Evolutionary conservation across 2,888 invertebrate genomes (phyloP).

Genomic region (Mythimna vitellina): DNA sequence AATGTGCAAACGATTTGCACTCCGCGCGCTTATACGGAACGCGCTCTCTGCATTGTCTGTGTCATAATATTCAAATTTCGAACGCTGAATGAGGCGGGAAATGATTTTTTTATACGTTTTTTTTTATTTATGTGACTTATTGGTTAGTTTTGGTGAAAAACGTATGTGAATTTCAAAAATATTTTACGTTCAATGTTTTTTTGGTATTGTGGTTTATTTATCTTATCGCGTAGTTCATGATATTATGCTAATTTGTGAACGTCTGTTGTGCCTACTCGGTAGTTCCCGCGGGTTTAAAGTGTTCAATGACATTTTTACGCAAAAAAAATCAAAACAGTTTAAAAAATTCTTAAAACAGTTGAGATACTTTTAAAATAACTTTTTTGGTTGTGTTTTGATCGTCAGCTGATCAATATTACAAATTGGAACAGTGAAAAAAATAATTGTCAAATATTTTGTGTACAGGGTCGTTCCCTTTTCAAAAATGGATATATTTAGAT

Average conservation of each 20-base stretch:
- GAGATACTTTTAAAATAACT: not conserved
- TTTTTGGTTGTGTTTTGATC: not conserved
- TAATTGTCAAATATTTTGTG: not conserved
- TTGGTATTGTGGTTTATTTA: conserved; percentile 46
- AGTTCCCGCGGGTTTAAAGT: conserved; percentile 23
- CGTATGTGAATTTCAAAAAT: not conserved
- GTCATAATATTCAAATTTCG: conserved; percentile 50
- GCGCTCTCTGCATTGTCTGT: conserved; percentile 48
- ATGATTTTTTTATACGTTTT: conserved; percentile 4
- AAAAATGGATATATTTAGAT: conserved; percentile 27
- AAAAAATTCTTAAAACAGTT: not conserved
- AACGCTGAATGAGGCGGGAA: conserved; percentile 62
- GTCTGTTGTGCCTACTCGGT: conserved; percentile 5
- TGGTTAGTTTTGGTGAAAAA: not conserved
- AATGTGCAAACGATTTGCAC: conserved; percentile 64
- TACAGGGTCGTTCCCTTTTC: not conserved
- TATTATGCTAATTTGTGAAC: not conserved
- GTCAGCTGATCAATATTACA: not conserved
- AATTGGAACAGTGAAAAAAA: not conserved
- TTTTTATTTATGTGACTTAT: conserved; percentile 1
- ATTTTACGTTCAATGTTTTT: not conserved
- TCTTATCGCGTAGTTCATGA: conserved; percentile 36
- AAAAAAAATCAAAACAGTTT: not conserved
- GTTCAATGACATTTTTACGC: no score
- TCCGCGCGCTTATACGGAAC: conserved; percentile 57